Percentiles rank a stretch among this genome's conserved stretches.
phyloP scores from a whole-genome alignment of 2,888 invertebrate genomes.

The Endotricha flammealis region DNA sequence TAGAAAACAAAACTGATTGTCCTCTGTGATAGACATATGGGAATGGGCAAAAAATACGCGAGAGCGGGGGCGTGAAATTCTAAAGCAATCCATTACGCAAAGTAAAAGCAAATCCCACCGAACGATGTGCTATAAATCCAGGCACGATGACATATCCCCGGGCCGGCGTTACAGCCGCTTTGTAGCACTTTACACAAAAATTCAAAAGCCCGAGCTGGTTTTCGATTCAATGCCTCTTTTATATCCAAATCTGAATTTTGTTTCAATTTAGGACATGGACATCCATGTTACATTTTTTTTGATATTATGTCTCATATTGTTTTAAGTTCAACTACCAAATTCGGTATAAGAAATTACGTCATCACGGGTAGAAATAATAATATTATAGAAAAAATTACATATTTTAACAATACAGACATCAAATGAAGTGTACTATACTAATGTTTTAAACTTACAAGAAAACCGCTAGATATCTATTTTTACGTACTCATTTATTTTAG shows the following conservation, averaged over 20 bases:
- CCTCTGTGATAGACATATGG: constrained; percentile 30
- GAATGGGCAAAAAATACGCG: constrained; percentile 27
- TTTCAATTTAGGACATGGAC: no score
- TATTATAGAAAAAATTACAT: no score
- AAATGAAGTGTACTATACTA: no score
- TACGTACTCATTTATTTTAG: no score
- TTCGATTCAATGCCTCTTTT: neutral
- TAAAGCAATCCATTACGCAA: constrained; percentile 38
- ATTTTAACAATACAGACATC: no score
- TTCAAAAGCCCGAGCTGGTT: constrained; percentile 25
- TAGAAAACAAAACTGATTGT: constrained; percentile 21
- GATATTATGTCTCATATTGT: no score
- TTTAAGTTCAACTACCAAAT: no score
- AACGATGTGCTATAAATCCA: constrained; percentile 47
- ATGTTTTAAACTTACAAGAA: no score
- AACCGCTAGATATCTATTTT: no score
- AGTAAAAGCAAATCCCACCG: constrained; percentile 40
- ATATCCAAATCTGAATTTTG: neutral
- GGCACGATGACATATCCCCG: constrained; percentile 43
- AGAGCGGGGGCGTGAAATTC: constrained; percentile 27
- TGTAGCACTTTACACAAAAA: constrained; percentile 45
- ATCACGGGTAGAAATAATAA: no score
- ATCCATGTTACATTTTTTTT: no score
- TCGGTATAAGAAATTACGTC: no score
- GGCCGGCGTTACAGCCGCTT: constrained; percentile 32